Evolutionary conservation across 2,113 vertebrate species (phyloP).

Genomic region (Sturnira hondurensis): DNA sequence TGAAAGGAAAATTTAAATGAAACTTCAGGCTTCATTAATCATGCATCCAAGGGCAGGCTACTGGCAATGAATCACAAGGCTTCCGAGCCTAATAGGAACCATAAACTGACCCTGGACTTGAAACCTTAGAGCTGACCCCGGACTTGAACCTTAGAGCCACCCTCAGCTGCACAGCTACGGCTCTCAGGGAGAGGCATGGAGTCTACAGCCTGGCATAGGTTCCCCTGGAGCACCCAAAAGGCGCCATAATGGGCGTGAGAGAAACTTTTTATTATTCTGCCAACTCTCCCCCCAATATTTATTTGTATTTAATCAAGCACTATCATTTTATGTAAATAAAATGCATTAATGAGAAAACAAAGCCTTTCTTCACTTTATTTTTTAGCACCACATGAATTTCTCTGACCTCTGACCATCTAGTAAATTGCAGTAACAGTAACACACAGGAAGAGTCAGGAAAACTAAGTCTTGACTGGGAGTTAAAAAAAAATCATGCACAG

Average conservation of each 20-base stretch:
- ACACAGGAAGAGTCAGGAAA: conserved; percentile 51
- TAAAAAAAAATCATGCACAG: neutral
- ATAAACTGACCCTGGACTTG: conserved; percentile 61
- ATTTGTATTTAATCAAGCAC: conserved; percentile 31
- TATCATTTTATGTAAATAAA: conserved; percentile 17
- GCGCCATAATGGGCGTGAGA: conserved; percentile 7
- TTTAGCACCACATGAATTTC: conserved; percentile 6
- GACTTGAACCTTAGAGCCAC: conserved; percentile 65
- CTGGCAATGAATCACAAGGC: conserved; percentile 63
- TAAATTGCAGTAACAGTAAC: conserved; percentile 58
- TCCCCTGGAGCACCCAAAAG: conserved; percentile 33
- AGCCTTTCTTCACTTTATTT: conserved; percentile 51
- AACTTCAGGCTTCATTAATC: conserved; percentile 70
- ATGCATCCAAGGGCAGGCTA: conserved; percentile 54
- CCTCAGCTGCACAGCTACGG: conserved; percentile 26
- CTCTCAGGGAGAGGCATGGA: conserved; percentile 46
- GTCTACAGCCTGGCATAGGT: conserved; percentile 9
- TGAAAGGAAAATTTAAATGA: conserved; percentile 71
- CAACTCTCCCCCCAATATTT: neutral
- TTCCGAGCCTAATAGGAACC: conserved; percentile 69
- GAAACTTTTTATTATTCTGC: conserved; percentile 34
- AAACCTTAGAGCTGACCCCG: conserved; percentile 68
- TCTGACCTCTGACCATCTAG: conserved; percentile 56
- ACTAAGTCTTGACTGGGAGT: conserved; percentile 55
- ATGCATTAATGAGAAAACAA: conserved; percentile 15